These are phyloP conservation scores for Alligator mississippiensis DNA, from an alignment of 2,113 vertebrate genomes.

Conservation along the genomic window DNA sequence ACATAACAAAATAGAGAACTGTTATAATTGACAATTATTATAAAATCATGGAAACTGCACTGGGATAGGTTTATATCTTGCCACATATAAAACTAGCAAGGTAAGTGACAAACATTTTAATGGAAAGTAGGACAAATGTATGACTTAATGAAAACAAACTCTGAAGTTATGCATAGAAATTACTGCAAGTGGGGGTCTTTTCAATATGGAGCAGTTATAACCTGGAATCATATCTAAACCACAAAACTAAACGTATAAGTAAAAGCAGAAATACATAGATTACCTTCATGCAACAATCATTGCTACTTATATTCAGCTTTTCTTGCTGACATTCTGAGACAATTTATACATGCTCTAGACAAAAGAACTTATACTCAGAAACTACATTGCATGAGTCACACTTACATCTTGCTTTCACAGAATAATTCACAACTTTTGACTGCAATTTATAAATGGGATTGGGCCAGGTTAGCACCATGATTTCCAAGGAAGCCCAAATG, in stretches of 20 bases:
- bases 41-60: background rate
- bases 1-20: background rate
- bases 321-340: background rate
- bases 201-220: background rate
- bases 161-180: background rate
- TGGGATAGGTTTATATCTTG: background rate
- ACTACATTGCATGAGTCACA: background rate
- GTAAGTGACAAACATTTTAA: background rate
- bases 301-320: conserved; percentile 2
- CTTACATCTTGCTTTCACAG: background rate
- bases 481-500: background rate
- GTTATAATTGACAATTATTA: background rate
- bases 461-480: background rate
- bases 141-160: background rate
- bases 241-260: background rate
- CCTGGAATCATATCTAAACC: background rate
- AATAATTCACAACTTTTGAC: background rate
- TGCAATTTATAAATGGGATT: background rate
- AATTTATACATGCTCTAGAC: background rate
- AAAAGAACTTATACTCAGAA: background rate
- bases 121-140: conserved; percentile 10
- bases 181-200: background rate
- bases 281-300: background rate
- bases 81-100: background rate
- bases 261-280: background rate